phyloP scores from a whole-genome alignment of 30 jellyfish, hydroid and myxozoan species.

The Chironex yamaguchii region DNA sequence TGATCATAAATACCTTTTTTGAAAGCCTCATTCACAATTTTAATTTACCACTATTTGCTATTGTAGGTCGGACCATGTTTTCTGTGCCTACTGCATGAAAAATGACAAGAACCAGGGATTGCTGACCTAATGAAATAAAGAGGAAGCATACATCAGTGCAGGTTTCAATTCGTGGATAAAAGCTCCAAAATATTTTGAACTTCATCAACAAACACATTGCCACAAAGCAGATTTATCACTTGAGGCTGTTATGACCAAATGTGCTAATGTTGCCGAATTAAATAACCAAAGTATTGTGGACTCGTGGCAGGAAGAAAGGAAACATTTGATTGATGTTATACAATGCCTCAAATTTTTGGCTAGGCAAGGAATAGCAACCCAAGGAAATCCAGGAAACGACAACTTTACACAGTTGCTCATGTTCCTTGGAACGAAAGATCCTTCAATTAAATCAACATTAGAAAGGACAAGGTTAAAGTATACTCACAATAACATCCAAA shows the following conservation, averaged over 20 bases:
- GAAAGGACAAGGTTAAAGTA: neutral
- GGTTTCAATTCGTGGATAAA: conserved; percentile 1
- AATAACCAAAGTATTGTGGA: neutral
- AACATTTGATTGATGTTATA: neutral
- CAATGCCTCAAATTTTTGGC: neutral
- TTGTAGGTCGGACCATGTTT: no score
- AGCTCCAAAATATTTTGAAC: conserved; percentile 14
- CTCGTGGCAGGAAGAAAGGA: neutral
- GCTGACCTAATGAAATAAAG: neutral
- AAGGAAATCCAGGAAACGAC: neutral
- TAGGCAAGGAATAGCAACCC: neutral
- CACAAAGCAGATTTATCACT: neutral
- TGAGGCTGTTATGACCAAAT: neutral
- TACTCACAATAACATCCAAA: neutral
- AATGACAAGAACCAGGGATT: no score
- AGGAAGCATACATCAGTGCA: neutral
- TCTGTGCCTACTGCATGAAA: no score
- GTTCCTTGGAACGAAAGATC: neutral
- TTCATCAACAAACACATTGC: neutral
- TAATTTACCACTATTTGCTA: no score
- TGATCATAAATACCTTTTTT: no score
- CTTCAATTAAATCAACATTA: neutral
- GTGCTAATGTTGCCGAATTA: neutral
- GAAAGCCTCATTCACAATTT: no score
- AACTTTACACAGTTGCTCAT: neutral